Evolutionary conservation across 2,888 invertebrate genomes (phyloP), one percentile per base, ranked within the genome.

Genomic region (Troides oblongomaculatus): DNA sequence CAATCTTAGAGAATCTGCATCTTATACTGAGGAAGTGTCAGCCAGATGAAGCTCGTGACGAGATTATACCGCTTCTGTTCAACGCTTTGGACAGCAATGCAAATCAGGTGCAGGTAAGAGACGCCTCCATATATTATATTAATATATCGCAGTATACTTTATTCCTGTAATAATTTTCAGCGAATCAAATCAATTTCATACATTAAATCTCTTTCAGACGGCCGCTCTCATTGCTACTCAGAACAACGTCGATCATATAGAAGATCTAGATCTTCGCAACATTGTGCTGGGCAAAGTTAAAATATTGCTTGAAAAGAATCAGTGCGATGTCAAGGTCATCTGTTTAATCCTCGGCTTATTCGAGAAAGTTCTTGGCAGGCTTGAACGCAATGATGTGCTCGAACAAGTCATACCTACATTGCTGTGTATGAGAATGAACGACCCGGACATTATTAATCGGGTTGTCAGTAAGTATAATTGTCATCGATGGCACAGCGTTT

Each of bases 341-440:
- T 95, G 96, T 77, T 95, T 96, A 78, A 95, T 96, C 18, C 92
- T 97, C 5, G 95, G 95, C 23, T 96, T 97, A 83, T 95, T 95
- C 67, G 97, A 98, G 86, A 95, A 95, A 79, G 96, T 97, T 23
- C 91, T 99, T 74, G 95, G 96, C 77, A 95, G 97, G 76, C 93
- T 99, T 75, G 98, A 99, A 78, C 95, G 96, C 81, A 94, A 95
- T 71, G 97, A 97, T 86, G 96, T 99, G 71, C 94, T 97, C 78
- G 98, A 98, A 79, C 97, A 97, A 79, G 97, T 99, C 62, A 94
- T 99, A 75, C 98, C 98, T 0, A 94, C 99, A 74, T 93, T 99
- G 50, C 96, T 96, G 81, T 96, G 96, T 77, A 97, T 98, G 78
- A 95, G 96, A 73, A 94, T 98, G 64, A 95, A 95, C 74, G 98